Conservation (phyloP, 2,113 vertebrate species). For the Psephotus haematonotus region DNA sequence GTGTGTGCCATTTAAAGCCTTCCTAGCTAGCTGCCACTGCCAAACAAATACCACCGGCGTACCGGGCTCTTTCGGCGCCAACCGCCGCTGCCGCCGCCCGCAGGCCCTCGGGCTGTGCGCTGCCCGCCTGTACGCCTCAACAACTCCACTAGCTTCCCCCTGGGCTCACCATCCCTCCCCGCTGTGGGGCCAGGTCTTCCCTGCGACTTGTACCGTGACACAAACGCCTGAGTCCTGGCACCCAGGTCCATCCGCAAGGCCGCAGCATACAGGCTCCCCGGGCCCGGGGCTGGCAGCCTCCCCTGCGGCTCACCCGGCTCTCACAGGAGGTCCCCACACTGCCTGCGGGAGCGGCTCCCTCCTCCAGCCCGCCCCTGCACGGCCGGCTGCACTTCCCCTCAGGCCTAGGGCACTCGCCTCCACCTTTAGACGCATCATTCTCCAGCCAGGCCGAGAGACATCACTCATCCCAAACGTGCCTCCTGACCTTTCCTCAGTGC, state of each 20-base stretch:
- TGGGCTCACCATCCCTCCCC: neutral
- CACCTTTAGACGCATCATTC: too few species aligned
- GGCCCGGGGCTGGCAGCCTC: rapidly evolving
- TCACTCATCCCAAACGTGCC: neutral
- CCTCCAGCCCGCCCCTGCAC: neutral
- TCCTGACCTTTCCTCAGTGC: neutral
- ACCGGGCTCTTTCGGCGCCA: neutral
- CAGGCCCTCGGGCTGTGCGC: neutral
- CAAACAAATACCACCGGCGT: neutral
- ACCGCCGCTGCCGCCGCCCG: rapidly evolving
- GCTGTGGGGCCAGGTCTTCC: too few species aligned
- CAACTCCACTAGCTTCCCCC: rapidly evolving
- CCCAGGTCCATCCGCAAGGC: rapidly evolving
- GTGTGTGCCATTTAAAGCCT: neutral
- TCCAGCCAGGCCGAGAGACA: neutral
- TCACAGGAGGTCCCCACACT: neutral
- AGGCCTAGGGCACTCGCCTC: neutral
- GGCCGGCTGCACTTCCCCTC: neutral
- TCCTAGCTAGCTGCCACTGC: neutral
- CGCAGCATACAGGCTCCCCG: rapidly evolving
- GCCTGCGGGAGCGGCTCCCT: neutral
- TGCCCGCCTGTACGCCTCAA: rapidly evolving
- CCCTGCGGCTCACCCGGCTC: rapidly evolving
- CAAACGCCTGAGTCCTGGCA: neutral
- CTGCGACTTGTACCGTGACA: rapidly evolving